phyloP scores from a whole-genome alignment of 2,888 invertebrate genomes.

The Augiades crinisus region DNA sequence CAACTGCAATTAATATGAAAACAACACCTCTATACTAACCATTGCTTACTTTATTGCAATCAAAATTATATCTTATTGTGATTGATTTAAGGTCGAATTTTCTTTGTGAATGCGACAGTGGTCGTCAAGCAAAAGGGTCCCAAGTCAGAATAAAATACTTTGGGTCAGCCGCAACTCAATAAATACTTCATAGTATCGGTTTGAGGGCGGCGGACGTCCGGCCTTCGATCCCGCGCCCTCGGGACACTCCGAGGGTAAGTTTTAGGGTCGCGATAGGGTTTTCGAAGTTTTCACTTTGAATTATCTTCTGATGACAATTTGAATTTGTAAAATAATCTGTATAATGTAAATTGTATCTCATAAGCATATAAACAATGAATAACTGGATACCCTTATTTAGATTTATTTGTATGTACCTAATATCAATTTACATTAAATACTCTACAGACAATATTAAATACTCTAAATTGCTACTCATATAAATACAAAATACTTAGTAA shows the following conservation, averaged over 20 bases:
- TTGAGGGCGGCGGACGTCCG: conserved; percentile 72
- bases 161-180: conserved; percentile 78
- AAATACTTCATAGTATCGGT: conserved; percentile 80
- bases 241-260: conserved; percentile 40
- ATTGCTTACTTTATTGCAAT: conserved; percentile 34
- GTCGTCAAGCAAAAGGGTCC: conserved; percentile 53
- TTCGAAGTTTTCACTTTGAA: conserved; percentile 27
- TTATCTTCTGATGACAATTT: conserved; percentile 16
- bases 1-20: conserved; percentile 66
- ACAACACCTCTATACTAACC: conserved; percentile 54
- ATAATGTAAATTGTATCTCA: too few relatives aligned
- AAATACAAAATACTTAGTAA: too few relatives aligned
- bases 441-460: too few relatives aligned
- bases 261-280: conserved; percentile 25
- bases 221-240: conserved; percentile 73
- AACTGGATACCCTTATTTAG: too few relatives aligned
- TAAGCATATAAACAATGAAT: too few relatives aligned
- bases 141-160: conserved; percentile 76
- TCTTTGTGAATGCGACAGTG: conserved; percentile 35
- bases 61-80: conserved; percentile 36
- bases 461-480: too few relatives aligned
- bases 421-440: too few relatives aligned
- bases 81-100: conserved; percentile 34
- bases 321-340: background rate
- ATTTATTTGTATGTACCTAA: too few relatives aligned